Percentiles rank a stretch among this genome's conserved stretches.
Conservation (phyloP, 2,888 invertebrate genomes). For the Muschampia plurimacula region DNA sequence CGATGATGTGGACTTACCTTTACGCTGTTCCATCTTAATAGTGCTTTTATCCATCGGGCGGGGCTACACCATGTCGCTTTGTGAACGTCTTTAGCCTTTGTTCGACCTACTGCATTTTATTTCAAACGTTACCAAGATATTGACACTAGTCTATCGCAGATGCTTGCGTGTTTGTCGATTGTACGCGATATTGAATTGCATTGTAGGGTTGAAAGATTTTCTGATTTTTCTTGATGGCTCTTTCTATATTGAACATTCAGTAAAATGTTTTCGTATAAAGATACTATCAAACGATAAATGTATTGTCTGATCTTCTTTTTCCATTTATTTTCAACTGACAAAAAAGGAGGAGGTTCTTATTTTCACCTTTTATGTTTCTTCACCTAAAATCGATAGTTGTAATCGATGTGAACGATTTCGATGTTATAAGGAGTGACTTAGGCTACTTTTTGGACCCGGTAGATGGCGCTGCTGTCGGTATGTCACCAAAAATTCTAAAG, state of each 20-base stretch:
- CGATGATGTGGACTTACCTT: not conserved
- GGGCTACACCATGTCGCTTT: constrained; percentile 73
- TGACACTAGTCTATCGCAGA: constrained; percentile 40
- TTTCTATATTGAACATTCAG: not conserved
- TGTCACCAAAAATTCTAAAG: no score
- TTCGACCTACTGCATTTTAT: constrained; percentile 63
- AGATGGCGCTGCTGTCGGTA: no score
- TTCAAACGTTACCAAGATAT: constrained; percentile 48
- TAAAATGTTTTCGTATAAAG: not conserved
- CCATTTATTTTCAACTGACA: not conserved
- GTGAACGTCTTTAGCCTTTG: constrained; percentile 56
- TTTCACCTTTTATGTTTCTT: no score
- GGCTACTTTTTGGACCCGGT: no score
- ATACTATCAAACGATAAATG: no score
- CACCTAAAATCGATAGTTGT: no score
- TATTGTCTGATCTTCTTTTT: not conserved
- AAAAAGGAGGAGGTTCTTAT: no score
- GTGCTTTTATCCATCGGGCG: constrained; percentile 68
- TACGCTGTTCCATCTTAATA: constrained; percentile 66
- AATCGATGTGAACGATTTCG: no score
- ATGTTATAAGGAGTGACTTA: no score
- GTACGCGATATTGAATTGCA: constrained; percentile 32
- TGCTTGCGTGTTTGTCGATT: constrained; percentile 36
- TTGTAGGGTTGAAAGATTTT: constrained; percentile 10
- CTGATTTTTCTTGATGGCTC: constrained; percentile 15